Conservation (phyloP, 2,888 invertebrate species). For the Mellilla xanthometata region DNA sequence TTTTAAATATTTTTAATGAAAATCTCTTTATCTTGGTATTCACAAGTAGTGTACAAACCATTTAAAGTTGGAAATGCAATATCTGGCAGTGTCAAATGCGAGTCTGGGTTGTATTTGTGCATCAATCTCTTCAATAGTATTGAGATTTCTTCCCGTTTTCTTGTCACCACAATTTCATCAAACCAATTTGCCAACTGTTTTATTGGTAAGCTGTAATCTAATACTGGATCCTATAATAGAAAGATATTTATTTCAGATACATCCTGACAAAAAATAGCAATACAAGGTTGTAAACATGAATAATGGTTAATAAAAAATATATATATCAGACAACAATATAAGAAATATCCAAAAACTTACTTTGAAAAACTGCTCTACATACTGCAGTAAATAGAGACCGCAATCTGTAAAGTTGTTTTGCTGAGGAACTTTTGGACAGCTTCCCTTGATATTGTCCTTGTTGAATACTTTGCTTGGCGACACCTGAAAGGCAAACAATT, state of each 20-base stretch:
- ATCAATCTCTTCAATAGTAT: slow-evolving; percentile 89
- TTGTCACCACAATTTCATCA: slow-evolving; percentile 90
- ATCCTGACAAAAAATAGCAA: too few species aligned
- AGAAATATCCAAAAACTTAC: slow-evolving; percentile 67
- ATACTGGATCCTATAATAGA: slow-evolving; percentile 88
- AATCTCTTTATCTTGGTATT: too few species aligned
- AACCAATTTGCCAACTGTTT: slow-evolving; percentile 94
- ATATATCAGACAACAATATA: too few species aligned
- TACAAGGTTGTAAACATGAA: too few species aligned
- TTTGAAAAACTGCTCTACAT: slow-evolving; percentile 97
- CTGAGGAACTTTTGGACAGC: slow-evolving; percentile 96
- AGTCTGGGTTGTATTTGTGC: slow-evolving; percentile 87
- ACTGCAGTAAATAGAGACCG: slow-evolving; percentile 96
- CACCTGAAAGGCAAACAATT: slow-evolving; percentile 64
- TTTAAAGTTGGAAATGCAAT: slow-evolving; percentile 90
- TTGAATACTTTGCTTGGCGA: slow-evolving; percentile 87
- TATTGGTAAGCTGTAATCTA: slow-evolving; percentile 92
- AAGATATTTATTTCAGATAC: slow-evolving; percentile 1
- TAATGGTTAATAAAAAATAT: too few species aligned
- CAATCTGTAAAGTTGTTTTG: slow-evolving; percentile 99
- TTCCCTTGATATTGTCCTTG: slow-evolving; percentile 93
- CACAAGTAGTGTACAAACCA: too few species aligned
- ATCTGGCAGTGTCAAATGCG: slow-evolving; percentile 85
- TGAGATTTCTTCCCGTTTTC: slow-evolving; percentile 94
- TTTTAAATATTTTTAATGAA: too few species aligned